Evolutionary conservation across 2,888 invertebrate species (phyloP), one percentile per base, ranked within the genome.

Genomic region (Ernsta delagoae): DNA sequence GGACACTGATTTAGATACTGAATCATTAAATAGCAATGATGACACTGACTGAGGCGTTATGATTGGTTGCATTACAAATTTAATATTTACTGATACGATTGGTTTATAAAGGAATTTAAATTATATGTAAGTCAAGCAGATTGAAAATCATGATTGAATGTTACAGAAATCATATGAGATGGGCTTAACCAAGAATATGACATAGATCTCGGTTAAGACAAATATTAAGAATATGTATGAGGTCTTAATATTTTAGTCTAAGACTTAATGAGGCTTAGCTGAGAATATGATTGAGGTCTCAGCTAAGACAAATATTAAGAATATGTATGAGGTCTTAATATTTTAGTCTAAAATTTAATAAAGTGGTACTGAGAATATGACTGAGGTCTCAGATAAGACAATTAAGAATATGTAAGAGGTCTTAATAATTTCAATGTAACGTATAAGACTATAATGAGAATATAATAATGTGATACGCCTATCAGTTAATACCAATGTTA

Each of bases 201-300:
- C 5, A 4, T 54, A 64, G 56, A 56, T 43, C 64, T 43, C 12
- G n/a, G 56, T 43, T n/a, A 12, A 31, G 64, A 64, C 56, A 64
- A 54, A 54, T 64, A 56, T 64, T 56, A 56, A 64, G 56, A 41
- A 56, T 64, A 43, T 64, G 56, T 48, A 48, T 39, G 54, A 64
- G 41, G 43, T 24, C 43, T 64, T 64, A 43, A 34, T 56, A 48
- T 45, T 45, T 60, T 60, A 60, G n/a, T 34, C 1, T 31, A 59
- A 59, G 16, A 8, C 12, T 24, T 6, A n/a, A 12, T 48, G 60
- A 43, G 45, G 43, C 43, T 16, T 43, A 43, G 31, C 11, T n/a
- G 6, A 54, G 39, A 53, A 64, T 54, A 64, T 64, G 34, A n/a
- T 1, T 31, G 63, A 64, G 56, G n/a, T n/a, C 56, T 31, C 11